Conservation (phyloP, 1,140 invertebrate species). For the Probaryconus sp. region DNA sequence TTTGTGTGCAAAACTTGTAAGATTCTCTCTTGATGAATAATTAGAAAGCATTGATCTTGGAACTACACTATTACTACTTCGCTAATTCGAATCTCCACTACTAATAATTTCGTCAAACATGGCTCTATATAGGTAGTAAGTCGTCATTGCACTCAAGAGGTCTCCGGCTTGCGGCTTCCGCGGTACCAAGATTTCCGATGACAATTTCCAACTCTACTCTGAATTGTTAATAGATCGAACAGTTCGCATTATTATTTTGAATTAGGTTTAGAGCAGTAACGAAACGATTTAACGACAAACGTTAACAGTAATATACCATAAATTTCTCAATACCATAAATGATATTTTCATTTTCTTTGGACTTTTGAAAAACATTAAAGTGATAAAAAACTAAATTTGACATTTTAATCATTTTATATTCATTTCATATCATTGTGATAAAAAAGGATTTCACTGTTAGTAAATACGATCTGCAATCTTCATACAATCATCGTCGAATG, state of each 20-base stretch:
- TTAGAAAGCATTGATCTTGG: slow-evolving; percentile 48
- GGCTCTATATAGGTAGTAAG: slow-evolving; percentile 49
- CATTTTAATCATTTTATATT: slow-evolving; percentile 33
- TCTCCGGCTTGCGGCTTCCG: slow-evolving; percentile 56
- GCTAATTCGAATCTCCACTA: slow-evolving; percentile 48
- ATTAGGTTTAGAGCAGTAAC: slow-evolving; percentile 38
- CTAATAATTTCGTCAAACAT: slow-evolving; percentile 61
- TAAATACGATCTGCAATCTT: slow-evolving; percentile 41
- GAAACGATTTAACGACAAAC: slow-evolving; percentile 14
- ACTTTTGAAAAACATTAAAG: slow-evolving; percentile 4
- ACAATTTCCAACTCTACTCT: slow-evolving; percentile 56
- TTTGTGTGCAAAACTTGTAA: slow-evolving; percentile 6
- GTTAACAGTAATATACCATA: no score
- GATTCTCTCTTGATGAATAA: slow-evolving; percentile 41
- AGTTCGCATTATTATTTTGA: slow-evolving; percentile 37
- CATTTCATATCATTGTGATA: slow-evolving; percentile 19
- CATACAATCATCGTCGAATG: slow-evolving; percentile 39
- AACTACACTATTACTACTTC: slow-evolving; percentile 49
- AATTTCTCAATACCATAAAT: no score
- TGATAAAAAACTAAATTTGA: slow-evolving; percentile 25
- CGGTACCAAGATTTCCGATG: slow-evolving; percentile 57
- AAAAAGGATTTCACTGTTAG: slow-evolving; percentile 28
- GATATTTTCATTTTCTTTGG: slow-evolving; percentile 13
- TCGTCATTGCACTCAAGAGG: slow-evolving; percentile 54
- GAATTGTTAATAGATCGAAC: slow-evolving; percentile 52